Base-by-base conservation (phyloP, 1,140 invertebrate genomes). In the Nephila pilipes region DNA sequence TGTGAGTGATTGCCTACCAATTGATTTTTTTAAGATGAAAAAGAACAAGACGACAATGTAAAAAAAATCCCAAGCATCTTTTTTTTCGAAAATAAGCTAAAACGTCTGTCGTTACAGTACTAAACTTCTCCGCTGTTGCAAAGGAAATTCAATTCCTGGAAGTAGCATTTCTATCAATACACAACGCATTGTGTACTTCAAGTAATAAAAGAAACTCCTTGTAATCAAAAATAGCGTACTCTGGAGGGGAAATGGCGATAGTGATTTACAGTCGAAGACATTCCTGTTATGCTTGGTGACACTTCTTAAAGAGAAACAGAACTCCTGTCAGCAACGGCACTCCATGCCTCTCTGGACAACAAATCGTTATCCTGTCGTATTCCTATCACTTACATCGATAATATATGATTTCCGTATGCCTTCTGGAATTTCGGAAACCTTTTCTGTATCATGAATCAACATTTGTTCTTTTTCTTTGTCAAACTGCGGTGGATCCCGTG, bases 361-460 rank as follows among this genome's bases (percentile, higher is more conserved):
- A 92, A 92, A 92, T 92, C 83, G 91, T 92, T 38, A 46, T 65
- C 20, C 63, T 92, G 83, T 92, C 91, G 25, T 54, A 85, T 92
- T 92, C 90, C 91, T 92, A 92, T 92, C 83, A 92, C 91, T 92
- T 92, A 92, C 91, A 92, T 87, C 65, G 83, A 92, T 85, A 92
- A 92, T 92, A 92, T 92, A 92, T 92, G 91, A 92, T 92, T 92
- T 92, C 83, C 46, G 81, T 87, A 92, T 92, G 90, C 91, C 91
- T 92, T 25, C 55, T 55, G 81, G 91, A 92, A 92, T 92, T 92
- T 87, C 60, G 83, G 83, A 60, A 87, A 87, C 32, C 90, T 85
- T 92, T 85, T 38, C 46, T 46, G 83, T 87, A 87, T 92, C 91
- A 92, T 92, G 91, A 92, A 92, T 92, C 91, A 92, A 92, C 83